These are phyloP conservation scores for Sorex fumeus DNA, from an alignment of 2,113 vertebrate species.

Conservation along the genomic window DNA sequence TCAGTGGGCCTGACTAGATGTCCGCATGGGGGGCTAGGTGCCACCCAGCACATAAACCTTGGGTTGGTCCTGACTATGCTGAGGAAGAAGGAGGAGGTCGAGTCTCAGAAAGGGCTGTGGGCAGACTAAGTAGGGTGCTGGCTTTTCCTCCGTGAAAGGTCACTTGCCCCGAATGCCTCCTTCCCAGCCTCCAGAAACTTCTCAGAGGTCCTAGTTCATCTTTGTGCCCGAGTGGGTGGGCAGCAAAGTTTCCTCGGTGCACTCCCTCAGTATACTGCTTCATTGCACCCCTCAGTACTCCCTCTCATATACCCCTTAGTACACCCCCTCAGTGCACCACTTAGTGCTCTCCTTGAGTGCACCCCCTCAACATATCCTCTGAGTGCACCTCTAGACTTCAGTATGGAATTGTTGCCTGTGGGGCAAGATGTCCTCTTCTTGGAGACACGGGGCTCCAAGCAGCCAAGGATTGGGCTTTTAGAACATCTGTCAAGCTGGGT, in stretches of 20 bases:
- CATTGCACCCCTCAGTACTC: no score
- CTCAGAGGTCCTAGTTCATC: background rate
- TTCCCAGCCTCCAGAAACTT: no score
- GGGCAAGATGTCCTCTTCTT: background rate
- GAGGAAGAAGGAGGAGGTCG: background rate
- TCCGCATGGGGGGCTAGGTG: no score
- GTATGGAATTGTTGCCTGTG: background rate
- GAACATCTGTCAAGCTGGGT: background rate
- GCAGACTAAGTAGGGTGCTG: background rate
- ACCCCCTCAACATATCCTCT: no score
- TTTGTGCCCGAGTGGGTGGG: background rate
- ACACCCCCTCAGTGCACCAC: background rate
- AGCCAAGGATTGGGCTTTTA: no score
- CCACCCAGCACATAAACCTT: no score
- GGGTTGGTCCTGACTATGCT: background rate
- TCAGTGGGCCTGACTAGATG: no score
- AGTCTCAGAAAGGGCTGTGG: background rate
- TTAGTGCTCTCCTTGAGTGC: no score
- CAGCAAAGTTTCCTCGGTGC: background rate
- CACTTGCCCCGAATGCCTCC: no score
- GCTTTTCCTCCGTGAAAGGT: background rate
- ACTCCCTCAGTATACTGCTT: no score
- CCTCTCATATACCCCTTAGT: no score
- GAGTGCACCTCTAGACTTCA: background rate
- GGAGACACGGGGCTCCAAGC: background rate